Evolutionary conservation across 2,888 invertebrate species (phyloP).

Genomic region (Periphyllus acericola): DNA sequence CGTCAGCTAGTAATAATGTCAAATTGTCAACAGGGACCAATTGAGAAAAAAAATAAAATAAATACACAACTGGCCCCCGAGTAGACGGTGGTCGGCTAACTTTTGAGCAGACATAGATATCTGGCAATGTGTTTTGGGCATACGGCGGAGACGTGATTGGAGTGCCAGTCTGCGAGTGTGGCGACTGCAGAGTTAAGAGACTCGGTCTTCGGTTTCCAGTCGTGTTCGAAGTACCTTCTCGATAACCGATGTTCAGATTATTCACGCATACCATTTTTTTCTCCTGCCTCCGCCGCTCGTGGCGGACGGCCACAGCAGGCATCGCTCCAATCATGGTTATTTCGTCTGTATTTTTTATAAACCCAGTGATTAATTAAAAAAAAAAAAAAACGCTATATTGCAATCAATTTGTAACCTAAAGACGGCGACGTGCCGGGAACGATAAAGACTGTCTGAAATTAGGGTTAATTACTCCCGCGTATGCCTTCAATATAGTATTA

Average conservation of each 20-base stretch:
- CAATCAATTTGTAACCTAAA: slow-evolving; percentile 4
- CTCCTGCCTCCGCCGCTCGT: slow-evolving; percentile 80
- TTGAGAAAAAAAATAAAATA: neutral
- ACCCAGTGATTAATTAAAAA: slow-evolving; percentile 46
- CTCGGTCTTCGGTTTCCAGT: slow-evolving; percentile 71
- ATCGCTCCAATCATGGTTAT: slow-evolving; percentile 84
- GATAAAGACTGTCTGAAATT: neutral
- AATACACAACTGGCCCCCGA: neutral
- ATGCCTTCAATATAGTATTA: neutral
- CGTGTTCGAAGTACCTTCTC: slow-evolving; percentile 44
- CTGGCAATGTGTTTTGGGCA: slow-evolving; percentile 69
- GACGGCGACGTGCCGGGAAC: neutral
- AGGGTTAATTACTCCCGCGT: neutral
- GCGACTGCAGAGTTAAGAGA: slow-evolving; percentile 75
- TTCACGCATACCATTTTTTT: slow-evolving; percentile 67
- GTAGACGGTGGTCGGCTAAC: slow-evolving; percentile 67
- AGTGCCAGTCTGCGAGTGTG: slow-evolving; percentile 73
- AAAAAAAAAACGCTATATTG: slow-evolving; percentile 17
- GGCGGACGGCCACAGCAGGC: slow-evolving; percentile 87
- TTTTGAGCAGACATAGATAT: slow-evolving; percentile 80
- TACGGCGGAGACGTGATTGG: slow-evolving; percentile 73
- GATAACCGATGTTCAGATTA: slow-evolving; percentile 45
- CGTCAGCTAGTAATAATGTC: neutral
- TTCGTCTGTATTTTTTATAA: slow-evolving; percentile 61
- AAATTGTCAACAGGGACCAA: neutral